phyloP scores from a whole-genome alignment of 2,113 vertebrate genomes.

The Lonchura striata region DNA sequence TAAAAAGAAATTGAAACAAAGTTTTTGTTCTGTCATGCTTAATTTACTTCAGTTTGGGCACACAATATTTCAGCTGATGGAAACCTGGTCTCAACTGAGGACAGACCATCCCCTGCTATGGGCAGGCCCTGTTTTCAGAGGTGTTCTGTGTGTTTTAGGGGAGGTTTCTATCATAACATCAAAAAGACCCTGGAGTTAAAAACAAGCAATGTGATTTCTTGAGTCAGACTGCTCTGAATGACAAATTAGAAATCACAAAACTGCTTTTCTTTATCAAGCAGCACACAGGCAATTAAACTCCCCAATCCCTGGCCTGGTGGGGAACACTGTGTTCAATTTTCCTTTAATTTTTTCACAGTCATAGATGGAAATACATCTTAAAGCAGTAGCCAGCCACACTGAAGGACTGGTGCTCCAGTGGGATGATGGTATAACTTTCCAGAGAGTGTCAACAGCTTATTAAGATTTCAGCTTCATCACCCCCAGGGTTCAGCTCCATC shows the following conservation, averaged over 20 bases:
- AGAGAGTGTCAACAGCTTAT: background rate
- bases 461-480: background rate
- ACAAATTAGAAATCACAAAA: conserved; percentile 9
- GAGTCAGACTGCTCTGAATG: background rate
- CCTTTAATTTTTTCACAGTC: background rate
- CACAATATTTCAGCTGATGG: background rate
- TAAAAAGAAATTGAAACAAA: background rate
- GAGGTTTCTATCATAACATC: background rate
- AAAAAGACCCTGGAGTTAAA: background rate
- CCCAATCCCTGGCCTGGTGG: background rate
- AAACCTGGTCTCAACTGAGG: background rate
- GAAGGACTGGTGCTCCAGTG: background rate
- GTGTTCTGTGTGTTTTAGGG: background rate
- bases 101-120: background rate
- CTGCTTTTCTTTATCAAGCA: background rate
- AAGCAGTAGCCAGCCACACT: background rate
- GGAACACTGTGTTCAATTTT: background rate
- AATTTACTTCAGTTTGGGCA: background rate
- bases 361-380: background rate
- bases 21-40: background rate
- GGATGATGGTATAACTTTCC: background rate
- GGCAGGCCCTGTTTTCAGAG: background rate
- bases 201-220: background rate
- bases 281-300: background rate
- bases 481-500: background rate